A percentile compares a stretch with the other conserved stretches of the same genome.
These are phyloP conservation scores for Hippocampus guttulatus DNA, from an alignment of 2,113 vertebrate genomes.

Conservation along the genomic window DNA sequence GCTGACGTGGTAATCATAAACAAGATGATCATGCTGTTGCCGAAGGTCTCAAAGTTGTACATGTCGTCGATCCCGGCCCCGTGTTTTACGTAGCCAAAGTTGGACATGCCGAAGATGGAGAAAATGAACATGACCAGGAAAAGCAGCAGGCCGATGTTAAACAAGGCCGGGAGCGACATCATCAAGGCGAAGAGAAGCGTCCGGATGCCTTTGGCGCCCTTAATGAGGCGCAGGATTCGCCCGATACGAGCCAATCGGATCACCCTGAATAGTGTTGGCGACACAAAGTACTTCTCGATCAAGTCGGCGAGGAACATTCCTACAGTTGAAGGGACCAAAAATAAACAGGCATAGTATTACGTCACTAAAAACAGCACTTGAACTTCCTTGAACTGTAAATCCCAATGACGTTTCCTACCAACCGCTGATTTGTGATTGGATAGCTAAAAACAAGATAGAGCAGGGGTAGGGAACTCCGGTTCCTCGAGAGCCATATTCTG, in stretches of 20 bases:
- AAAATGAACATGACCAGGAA: constrained; percentile 99
- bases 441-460: background rate
- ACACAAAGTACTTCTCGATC: constrained; percentile 98
- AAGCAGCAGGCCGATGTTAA: constrained; percentile 96
- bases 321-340: constrained; percentile 48
- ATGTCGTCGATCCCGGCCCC: constrained; percentile 93
- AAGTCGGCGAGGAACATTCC: constrained; percentile 99
- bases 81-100: constrained; percentile 95
- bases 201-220: constrained; percentile 96
- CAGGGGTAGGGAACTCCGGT: too few relatives aligned
- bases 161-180: constrained; percentile 98
- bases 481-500: too few relatives aligned
- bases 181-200: constrained; percentile 98
- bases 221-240: constrained; percentile 94
- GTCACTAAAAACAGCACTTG: background rate
- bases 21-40: constrained; percentile 99
- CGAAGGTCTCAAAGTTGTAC: constrained; percentile 99
- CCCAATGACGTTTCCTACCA: background rate
- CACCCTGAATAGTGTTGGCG: constrained; percentile 95
- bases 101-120: constrained; percentile 99
- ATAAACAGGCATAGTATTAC: constrained; percentile 7
- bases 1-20: constrained; percentile 98
- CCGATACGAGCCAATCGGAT: constrained; percentile 97
- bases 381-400: background rate
- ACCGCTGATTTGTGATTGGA: background rate